Conservation (phyloP, 2,113 vertebrate species). For the Python bivittatus region DNA sequence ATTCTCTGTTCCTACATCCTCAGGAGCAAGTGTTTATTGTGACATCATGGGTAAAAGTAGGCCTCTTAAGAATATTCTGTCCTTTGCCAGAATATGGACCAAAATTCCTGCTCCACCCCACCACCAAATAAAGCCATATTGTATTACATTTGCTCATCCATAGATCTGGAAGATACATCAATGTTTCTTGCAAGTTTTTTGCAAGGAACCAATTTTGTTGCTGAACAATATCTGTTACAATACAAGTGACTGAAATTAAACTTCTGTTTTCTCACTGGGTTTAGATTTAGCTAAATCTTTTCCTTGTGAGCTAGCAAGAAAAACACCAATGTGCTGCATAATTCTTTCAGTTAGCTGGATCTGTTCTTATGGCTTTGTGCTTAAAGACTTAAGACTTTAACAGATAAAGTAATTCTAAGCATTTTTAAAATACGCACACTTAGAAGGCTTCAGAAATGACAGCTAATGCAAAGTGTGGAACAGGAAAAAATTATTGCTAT, state of each 20-base stretch:
- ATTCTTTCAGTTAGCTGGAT: neutral
- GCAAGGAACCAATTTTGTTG: neutral
- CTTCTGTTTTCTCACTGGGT: neutral
- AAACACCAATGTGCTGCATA: neutral
- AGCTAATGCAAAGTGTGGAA: neutral
- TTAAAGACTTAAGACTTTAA: neutral
- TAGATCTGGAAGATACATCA: neutral
- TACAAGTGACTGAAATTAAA: neutral
- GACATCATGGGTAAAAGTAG: constrained; percentile 5
- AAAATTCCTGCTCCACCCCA: neutral
- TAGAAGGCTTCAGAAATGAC: neutral
- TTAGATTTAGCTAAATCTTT: neutral
- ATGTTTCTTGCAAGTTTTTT: neutral
- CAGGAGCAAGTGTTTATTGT: constrained; percentile 23
- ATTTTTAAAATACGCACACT: neutral
- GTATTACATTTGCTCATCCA: neutral
- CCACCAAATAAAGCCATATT: neutral
- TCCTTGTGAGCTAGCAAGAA: neutral
- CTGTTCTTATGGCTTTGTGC: neutral
- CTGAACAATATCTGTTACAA: neutral
- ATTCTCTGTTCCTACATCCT: neutral
- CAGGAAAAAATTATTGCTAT: neutral
- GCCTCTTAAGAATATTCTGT: neutral
- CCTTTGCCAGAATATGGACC: neutral
- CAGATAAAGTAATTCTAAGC: neutral